Evolutionary conservation across 2,888 invertebrate species (phyloP), one percentile per base, ranked within the genome.

Genomic region (Prostheceraeus crozeri): DNA sequence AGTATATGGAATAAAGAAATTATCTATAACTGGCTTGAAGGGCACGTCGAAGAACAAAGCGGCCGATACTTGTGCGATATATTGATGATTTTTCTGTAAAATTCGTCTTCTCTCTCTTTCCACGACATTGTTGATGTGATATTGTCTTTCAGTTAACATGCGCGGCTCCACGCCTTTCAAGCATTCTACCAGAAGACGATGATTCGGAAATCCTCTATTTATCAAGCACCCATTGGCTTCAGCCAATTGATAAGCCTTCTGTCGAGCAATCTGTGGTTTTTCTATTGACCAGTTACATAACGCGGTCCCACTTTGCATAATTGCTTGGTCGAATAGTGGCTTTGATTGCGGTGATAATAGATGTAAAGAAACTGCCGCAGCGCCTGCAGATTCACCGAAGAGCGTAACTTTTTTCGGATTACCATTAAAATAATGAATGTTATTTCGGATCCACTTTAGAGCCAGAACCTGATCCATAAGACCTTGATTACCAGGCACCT

Each of bases 401-500:
- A 70, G 14, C 0, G 70, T 69, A 0, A 72, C 66, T 31, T 62
- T 65, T 2, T 57, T 21, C n/a, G 57, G 58, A 61, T 72, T 67
- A 1, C 72, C 72, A 11, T 69, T 69, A 45, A 72, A 72, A 11
- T 10, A 14, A n/a, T 63, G 65, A 8, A 89, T 89, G 73, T 94
- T 91, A 65, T 89, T 86, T 75, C 87, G 84, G 35, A 93, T 82
- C 94, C 94, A 94, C 61, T 86, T 83, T 67, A 94, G 84, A 1
- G 93, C 93, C 69, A 91, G 73, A 10, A 87, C 85, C 79, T 94
- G 93, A 80, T 94, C 94, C 85, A 89, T 87, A 14, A 94, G 80
- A 0, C 79, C 91, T 83, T 89, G 86, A 76, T 93, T 93, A 4
- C 89, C 89, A 0, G 87, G 87, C 0, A 86, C 84, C 67, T 85